Base-by-base conservation (phyloP, 1,140 invertebrate genomes). In the Eueides isabella region DNA sequence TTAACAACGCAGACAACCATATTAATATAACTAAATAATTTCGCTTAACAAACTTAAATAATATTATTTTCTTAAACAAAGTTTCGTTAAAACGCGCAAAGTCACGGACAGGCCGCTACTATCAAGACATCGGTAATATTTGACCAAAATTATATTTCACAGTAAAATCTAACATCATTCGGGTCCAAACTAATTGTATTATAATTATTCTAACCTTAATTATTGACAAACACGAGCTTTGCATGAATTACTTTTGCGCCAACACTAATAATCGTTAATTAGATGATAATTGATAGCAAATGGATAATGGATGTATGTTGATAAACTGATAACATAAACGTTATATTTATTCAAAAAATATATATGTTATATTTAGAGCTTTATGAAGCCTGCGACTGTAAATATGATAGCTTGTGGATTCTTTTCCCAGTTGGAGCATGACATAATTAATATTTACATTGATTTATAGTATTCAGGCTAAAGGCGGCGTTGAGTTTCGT, bases 221-320 rank as follows among this genome's bases (percentile, higher is more conserved):
- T 55, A 55, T 55, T 23, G n/a, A 55, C n/a, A 23, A 55, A 55
- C 23, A 55, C 48, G 19, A 23, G 65, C 12, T 11, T 23, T 48
- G 33, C 38, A 67, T 67, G 19, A 31, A 31, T 67, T 55, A 68
- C 44, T 55, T 55, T 55, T 55, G 35, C 11, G 28, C 66, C 31
- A 68, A 68, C 31, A 68, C 11, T 41, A 33, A 55, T 55, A 12
- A 11, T 55, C 7, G 26, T 55, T 55, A 55, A 67, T 67, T 48
- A 67, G 28, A 48, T 16, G 19, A 16, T 55, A 67, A 67, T 67
- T 55, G 38, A 30, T 67, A 48, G 44, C 66, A 55, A 44, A 61
- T 31, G 23, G n/a, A 7, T 55, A 48, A 68, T 68, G 29, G n/a
- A 44, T 12, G 26, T 67, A 26, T 29, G 19, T 55, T 26, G 6